phyloP scores from a whole-genome alignment of 1,140 invertebrate genomes.

The Himalopsyche phryganea region DNA sequence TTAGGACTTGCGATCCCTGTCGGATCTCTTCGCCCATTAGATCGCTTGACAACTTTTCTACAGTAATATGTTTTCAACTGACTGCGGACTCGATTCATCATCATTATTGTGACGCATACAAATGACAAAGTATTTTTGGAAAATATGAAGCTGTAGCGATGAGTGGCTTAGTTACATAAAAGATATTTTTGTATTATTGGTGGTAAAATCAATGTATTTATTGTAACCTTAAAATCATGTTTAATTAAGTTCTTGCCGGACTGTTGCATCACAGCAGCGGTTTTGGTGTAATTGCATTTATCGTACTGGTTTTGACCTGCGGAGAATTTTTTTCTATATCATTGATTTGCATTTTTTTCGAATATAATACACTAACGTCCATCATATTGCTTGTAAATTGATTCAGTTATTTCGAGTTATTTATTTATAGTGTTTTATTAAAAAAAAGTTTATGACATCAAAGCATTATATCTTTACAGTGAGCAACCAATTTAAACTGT shows the following conservation, averaged over 20 bases:
- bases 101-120: no score
- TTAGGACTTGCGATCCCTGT: constrained; percentile 31
- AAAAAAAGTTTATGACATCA: no score
- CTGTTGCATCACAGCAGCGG: not conserved
- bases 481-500: no score
- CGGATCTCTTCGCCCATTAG: constrained; percentile 33
- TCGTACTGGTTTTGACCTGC: not conserved
- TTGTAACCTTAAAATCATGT: constrained; percentile 1
- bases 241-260: not conserved
- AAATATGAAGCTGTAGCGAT: not conserved
- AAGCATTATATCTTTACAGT: no score
- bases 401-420: no score
- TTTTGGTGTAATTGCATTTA: not conserved
- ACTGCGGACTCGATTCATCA: no score
- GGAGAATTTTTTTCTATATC: no score
- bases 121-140: constrained; percentile 6
- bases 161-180: constrained; percentile 20
- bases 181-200: constrained; percentile 23
- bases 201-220: not conserved
- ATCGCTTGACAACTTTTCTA: constrained; percentile 10
- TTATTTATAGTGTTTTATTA: no score
- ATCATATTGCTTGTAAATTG: no score
- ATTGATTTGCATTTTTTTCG: no score
- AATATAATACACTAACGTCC: no score
- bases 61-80: no score